Evolutionary conservation across 2,888 invertebrate genomes (phyloP).

Genomic region (Drosophila affinis): DNA sequence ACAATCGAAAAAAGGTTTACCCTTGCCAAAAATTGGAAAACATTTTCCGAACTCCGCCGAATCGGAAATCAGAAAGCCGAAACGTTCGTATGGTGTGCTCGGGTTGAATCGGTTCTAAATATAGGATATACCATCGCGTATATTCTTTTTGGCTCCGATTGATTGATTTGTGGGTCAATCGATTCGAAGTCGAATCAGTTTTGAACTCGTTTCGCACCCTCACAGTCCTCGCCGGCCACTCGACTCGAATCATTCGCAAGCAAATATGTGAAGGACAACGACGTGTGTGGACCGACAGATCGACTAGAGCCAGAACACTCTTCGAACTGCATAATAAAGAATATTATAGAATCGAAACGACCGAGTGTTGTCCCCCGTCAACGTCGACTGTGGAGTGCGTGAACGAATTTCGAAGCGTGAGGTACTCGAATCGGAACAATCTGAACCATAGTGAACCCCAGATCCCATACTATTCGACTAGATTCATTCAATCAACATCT

Average conservation of each 20-base stretch:
- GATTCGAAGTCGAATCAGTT: constrained; percentile 77
- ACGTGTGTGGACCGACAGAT: constrained; percentile 65
- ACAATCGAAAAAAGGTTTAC: constrained; percentile 19
- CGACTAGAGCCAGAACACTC: constrained; percentile 40
- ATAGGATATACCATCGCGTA: constrained; percentile 49
- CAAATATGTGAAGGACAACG: constrained; percentile 78
- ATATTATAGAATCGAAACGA: constrained; percentile 49
- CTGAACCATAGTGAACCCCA: constrained; percentile 13
- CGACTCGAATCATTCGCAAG: constrained; percentile 75
- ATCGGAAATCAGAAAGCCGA: constrained; percentile 26
- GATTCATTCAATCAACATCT: background rate
- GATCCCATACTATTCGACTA: background rate
- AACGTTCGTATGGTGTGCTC: constrained; percentile 20
- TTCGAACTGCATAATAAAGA: constrained; percentile 54
- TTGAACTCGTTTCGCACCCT: constrained; percentile 74
- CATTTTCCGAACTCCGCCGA: constrained; percentile 32
- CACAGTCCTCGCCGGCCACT: constrained; percentile 66
- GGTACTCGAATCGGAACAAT: constrained; percentile 53
- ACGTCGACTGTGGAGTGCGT: constrained; percentile 71
- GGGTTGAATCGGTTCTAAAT: constrained; percentile 59
- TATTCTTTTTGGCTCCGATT: constrained; percentile 35
- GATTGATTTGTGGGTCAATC: constrained; percentile 69
- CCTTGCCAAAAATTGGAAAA: constrained; percentile 44
- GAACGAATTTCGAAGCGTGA: constrained; percentile 77
- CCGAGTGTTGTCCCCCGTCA: constrained; percentile 39